Percentiles rank a stretch among this genome's conserved stretches.
Conservation (phyloP, 2,113 vertebrate species). For the Ondatra zibethicus region DNA sequence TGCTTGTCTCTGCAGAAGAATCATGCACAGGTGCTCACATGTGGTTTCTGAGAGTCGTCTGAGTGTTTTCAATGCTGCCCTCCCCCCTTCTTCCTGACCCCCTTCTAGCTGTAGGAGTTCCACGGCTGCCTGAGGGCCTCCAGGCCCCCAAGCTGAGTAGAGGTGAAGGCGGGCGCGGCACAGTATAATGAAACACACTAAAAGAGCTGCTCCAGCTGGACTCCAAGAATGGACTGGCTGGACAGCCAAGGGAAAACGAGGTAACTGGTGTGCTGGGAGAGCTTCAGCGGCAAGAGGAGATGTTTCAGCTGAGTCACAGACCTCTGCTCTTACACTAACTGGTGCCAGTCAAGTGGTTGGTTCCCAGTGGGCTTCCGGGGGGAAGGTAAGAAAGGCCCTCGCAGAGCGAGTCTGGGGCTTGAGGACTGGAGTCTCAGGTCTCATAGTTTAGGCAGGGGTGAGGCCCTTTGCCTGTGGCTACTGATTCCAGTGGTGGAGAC, state of each 20-base stretch:
- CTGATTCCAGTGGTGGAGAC: background rate
- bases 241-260: background rate
- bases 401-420: background rate
- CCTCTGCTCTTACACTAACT: background rate
- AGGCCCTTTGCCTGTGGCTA: background rate
- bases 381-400: background rate
- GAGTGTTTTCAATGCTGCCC: background rate
- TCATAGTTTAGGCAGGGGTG: background rate
- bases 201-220: background rate
- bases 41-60: background rate
- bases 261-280: background rate
- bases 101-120: background rate
- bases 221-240: background rate
- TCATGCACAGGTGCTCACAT: background rate
- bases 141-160: background rate
- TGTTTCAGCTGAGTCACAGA: background rate
- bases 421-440: background rate
- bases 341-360: background rate
- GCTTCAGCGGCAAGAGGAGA: background rate
- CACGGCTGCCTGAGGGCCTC: background rate
- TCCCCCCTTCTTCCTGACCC: too few species aligned
- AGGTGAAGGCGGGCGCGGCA: background rate
- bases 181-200: background rate
- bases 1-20: background rate
- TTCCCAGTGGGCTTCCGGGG: background rate